Conservation (phyloP, 2,113 vertebrate species). For the Lethenteron camtschaticum region DNA sequence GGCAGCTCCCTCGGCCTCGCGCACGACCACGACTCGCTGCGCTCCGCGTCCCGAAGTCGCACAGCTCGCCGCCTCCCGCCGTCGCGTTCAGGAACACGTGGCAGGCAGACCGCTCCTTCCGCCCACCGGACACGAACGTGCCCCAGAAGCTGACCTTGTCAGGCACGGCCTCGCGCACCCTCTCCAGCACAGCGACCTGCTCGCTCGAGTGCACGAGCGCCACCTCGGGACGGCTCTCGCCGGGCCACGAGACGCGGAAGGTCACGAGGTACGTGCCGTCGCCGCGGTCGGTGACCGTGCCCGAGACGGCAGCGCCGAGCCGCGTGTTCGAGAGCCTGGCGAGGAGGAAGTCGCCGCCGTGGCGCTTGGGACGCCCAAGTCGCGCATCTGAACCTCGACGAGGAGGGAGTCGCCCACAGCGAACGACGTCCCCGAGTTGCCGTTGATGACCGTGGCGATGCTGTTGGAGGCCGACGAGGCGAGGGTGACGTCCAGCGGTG, state of each 20-base stretch:
- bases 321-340: conserved; percentile 13
- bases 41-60: conserved; percentile 78
- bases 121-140: conserved; percentile 33
- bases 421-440: conserved; percentile 6
- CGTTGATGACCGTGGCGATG: conserved; percentile 12
- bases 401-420: conserved; percentile 13
- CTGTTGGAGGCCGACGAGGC: conserved; percentile 7
- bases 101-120: conserved; percentile 57
- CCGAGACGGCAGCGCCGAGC: conserved; percentile 14
- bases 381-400: conserved; percentile 10
- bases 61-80: conserved; percentile 29
- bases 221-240: conserved; percentile 14
- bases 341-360: conserved; percentile 18
- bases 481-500: too few relatives aligned
- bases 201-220: conserved; percentile 21
- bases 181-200: conserved; percentile 15
- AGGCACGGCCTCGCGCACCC: conserved; percentile 16
- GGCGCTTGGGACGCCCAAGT: conserved; percentile 14
- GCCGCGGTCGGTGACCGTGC: conserved; percentile 13
- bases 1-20: conserved; percentile 63
- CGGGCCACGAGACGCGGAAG: conserved; percentile 20
- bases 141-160: conserved; percentile 16
- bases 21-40: conserved; percentile 90
- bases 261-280: conserved; percentile 17
- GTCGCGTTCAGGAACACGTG: conserved; percentile 50